Conservation (phyloP, 1,140 invertebrate genomes). For the Lutraria rhynchaena region DNA sequence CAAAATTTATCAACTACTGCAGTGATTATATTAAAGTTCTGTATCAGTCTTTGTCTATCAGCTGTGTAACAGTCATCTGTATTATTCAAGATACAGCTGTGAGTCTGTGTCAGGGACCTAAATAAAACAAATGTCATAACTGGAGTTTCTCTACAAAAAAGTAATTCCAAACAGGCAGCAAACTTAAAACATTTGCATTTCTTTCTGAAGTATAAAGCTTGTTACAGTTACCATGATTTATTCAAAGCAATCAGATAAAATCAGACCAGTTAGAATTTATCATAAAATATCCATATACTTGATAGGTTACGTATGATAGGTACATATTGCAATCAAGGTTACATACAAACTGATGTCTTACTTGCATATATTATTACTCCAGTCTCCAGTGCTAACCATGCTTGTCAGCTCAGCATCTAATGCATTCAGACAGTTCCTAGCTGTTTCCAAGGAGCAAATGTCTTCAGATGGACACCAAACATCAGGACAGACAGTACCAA, state of each 20-base stretch:
- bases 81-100: conserved; percentile 13
- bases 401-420: neutral
- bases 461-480: neutral
- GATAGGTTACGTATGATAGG: no score
- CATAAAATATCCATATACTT: no score
- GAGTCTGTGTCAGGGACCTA: conserved; percentile 11
- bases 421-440: neutral
- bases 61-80: conserved; percentile 2
- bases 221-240: no score
- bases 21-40: neutral
- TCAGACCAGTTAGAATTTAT: no score
- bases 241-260: no score
- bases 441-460: neutral
- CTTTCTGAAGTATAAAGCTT: no score
- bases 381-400: neutral
- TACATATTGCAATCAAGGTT: no score
- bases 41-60: neutral
- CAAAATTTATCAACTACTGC: neutral
- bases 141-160: no score
- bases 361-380: neutral
- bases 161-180: no score
- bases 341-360: no score
- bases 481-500: neutral
- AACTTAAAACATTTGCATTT: no score
- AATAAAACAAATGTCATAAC: no score